These are phyloP conservation scores for Seira ritae DNA, from an alignment of 2,888 invertebrate species.

Conservation along the genomic window DNA sequence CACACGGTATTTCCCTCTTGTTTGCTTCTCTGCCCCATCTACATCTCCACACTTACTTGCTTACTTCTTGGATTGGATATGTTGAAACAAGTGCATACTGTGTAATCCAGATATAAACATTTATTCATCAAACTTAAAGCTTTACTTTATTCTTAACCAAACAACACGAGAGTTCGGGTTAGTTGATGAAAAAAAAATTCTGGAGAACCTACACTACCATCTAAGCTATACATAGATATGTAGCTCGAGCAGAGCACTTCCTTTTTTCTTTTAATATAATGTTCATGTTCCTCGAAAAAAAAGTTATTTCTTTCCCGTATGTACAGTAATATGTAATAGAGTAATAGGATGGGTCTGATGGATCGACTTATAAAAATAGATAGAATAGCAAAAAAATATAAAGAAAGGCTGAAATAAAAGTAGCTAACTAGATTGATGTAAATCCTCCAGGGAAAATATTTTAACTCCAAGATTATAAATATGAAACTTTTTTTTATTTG, in stretches of 20 bases:
- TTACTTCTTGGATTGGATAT: not conserved
- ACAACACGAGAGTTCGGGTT: no score
- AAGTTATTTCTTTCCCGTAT: no score
- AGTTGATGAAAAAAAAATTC: constrained; percentile 11
- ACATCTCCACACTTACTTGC: constrained; percentile 35
- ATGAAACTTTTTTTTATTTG: constrained; percentile 53
- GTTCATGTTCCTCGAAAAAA: no score
- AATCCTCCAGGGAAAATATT: constrained; percentile 61
- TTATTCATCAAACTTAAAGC: constrained; percentile 6
- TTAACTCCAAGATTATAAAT: constrained; percentile 64
- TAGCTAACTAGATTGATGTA: constrained; percentile 59
- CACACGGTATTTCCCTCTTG: constrained; percentile 48
- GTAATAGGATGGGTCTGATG: constrained; percentile 15
- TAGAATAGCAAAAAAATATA: not conserved
- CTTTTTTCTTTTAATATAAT: no score
- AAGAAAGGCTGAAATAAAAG: constrained; percentile 34
- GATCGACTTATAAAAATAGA: constrained; percentile 11
- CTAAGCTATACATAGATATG: no score
- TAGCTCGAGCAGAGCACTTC: no score
- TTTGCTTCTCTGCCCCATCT: constrained; percentile 48
- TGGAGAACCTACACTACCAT: no score
- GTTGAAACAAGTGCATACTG: constrained; percentile 11
- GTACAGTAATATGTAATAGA: no score
- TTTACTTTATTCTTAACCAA: not conserved
- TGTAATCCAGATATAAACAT: constrained; percentile 2